These are phyloP conservation scores for Augochlora pura DNA, from an alignment of 1,140 invertebrate genomes.

Conservation along the genomic window DNA sequence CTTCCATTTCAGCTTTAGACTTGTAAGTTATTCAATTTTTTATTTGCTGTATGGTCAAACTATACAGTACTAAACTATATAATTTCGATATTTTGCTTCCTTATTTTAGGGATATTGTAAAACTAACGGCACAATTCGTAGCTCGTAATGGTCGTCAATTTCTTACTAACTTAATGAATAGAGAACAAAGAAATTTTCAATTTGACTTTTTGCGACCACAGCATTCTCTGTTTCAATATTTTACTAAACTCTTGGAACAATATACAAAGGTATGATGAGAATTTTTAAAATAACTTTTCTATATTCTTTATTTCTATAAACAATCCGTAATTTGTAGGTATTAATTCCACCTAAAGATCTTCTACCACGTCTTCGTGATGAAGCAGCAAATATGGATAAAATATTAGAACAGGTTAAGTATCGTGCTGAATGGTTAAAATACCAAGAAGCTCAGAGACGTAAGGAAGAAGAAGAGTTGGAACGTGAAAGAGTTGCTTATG, in stretches of 20 bases:
- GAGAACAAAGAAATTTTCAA: slow-evolving; percentile 98
- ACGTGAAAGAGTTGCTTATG: slow-evolving; percentile 96
- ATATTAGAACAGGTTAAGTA: slow-evolving; percentile 96
- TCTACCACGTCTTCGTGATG: slow-evolving; percentile 88
- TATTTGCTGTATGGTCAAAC: not conserved
- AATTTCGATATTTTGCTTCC: slow-evolving; percentile 32
- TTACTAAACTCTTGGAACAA: slow-evolving; percentile 98
- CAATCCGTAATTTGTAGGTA: slow-evolving; percentile 79
- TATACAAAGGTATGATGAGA: slow-evolving; percentile 91
- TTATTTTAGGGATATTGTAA: slow-evolving; percentile 94
- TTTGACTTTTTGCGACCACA: slow-evolving; percentile 99
- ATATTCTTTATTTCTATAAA: not conserved
- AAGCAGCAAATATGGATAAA: slow-evolving; percentile 87
- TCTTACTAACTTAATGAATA: slow-evolving; percentile 98
- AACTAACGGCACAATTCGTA: slow-evolving; percentile 99
- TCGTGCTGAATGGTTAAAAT: slow-evolving; percentile 96
- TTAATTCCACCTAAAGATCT: slow-evolving; percentile 97
- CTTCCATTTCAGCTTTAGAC: slow-evolving; percentile 99
- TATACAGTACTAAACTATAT: slow-evolving; percentile 31
- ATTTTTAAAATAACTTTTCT: not conserved
- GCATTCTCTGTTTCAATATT: slow-evolving; percentile 99
- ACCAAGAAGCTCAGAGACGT: slow-evolving; percentile 94
- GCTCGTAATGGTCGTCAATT: slow-evolving; percentile 99
- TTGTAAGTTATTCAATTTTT: slow-evolving; percentile 83
- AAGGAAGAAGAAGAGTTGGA: slow-evolving; percentile 97